These are phyloP conservation scores for Molossus alvarezi DNA, from an alignment of 2,797 vertebrate genomes.

Conservation along the genomic window DNA sequence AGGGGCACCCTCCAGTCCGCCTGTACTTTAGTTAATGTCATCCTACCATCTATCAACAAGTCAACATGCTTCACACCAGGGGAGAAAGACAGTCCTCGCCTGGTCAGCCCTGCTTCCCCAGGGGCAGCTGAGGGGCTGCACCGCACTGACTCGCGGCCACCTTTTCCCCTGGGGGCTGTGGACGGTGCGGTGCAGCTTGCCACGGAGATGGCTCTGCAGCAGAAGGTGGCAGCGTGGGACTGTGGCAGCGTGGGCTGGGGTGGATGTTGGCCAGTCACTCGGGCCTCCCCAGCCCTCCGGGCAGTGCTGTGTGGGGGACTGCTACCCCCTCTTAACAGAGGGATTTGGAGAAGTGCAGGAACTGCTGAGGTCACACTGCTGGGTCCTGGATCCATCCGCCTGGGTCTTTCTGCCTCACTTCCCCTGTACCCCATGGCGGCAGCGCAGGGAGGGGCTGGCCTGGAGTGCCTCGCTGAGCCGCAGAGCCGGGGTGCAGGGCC, in stretches of 20 bases:
- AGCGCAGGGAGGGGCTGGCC: neutral
- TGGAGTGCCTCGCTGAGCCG: too few relatives aligned
- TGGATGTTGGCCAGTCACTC: neutral
- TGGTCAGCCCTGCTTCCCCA: slow-evolving; percentile 90
- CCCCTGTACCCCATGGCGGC: too few relatives aligned
- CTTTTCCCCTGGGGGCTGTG: slow-evolving; percentile 90
- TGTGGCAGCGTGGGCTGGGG: neutral
- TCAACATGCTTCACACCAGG: slow-evolving; percentile 90
- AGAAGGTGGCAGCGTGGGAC: slow-evolving; percentile 79
- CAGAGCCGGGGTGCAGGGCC: neutral
- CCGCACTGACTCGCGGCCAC: slow-evolving; percentile 87
- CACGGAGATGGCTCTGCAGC: slow-evolving; percentile 68
- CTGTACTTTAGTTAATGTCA: slow-evolving; percentile 91
- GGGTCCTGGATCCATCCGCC: neutral
- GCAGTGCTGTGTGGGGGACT: neutral
- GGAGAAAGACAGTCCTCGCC: slow-evolving; percentile 91
- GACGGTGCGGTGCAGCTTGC: slow-evolving; percentile 84
- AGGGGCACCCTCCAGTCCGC: slow-evolving; percentile 88
- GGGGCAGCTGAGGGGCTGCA: slow-evolving; percentile 89
- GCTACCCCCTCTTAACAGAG: neutral
- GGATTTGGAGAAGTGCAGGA: neutral
- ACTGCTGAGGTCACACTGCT: neutral
- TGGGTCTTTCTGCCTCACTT: neutral
- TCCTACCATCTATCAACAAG: slow-evolving; percentile 91
- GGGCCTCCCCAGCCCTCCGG: neutral